Base-by-base conservation (phyloP, 2,797 vertebrate genomes). In the Urocyon cinereoargenteus region DNA sequence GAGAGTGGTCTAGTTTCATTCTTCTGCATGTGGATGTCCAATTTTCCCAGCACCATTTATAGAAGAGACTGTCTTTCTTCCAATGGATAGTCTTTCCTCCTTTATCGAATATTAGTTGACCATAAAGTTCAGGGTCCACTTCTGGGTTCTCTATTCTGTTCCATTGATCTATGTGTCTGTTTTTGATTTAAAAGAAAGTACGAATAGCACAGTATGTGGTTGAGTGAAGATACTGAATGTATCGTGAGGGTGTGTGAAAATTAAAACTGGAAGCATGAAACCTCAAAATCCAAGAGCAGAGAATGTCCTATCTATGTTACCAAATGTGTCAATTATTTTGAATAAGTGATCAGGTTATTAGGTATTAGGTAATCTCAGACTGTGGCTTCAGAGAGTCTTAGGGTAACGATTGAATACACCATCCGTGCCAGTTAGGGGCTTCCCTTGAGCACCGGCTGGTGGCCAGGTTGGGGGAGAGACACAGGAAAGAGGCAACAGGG, bases 331-430 rank as follows among this genome's bases (percentile, higher is more conserved):
- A 3, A 13, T 8, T 12, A 1, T 10, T 13, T 51, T 21, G 53
- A 70, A 3, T 6, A 5, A 0, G 13, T 3, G 13, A 14, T 5
- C 0, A 11, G 1, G 34, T 40, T 12, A 36, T 1, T 21, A 16
- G 0, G 1, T 3, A 0, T 2, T 0, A 16, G 64, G 24, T 10
- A 11, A 8, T 5, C n/a, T 49, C 31, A 18, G n/a, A 8, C 12
- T 13, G 22, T 24, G 22, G 36, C 18, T 57, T 31, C 34, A 0
- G 53, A 55, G 3, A 3, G 86, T 36, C 75, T 21, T 11, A n/a
- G 34, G 59, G 34, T 21, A 15, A 55, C 0, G 22, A 62, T 1
- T 3, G n/a, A 31, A 34, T 13, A 40, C 22, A 19, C 45, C 1
- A 0, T 45, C 40, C 40, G 3, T 1, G 57, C 24, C 57, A 7